Evolutionary conservation across 2,888 invertebrate genomes (phyloP), one percentile per base, ranked within the genome.

Genomic region (Synergus japonicus): DNA sequence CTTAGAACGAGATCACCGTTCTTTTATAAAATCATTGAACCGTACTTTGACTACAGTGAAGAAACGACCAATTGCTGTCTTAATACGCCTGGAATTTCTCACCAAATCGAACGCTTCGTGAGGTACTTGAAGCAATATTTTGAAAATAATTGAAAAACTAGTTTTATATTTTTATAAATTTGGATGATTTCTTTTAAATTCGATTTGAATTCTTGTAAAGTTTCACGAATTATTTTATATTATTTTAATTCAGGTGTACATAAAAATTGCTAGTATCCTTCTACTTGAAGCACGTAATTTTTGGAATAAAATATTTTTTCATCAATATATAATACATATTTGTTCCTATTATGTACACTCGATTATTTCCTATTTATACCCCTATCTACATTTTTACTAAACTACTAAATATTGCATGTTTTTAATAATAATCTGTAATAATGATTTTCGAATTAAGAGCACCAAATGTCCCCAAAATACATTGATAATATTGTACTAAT

Each of bases 1-100:
- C 89, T 95, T 88, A 93, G 93, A 92, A 93, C 94, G 89, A 93
- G 94, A 91, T 94, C 94, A 81, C 93, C 93, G 86, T 92, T 93
- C 87, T 94, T 95, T 92, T 94, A 93, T 91, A 92, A 93, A 87
- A 93, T 93, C 88, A 93, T 95, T 89, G 92, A 93, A 89, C 92
- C 93, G 84, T 92, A 93, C 88, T 93, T 94, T 92, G 92, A 93
- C 91, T 92, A 93, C 85, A 93, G 93, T 88, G 93, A 93, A 87
- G 93, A 92, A 85, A 93, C 92, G 85, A 93, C 93, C 87, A 92
- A 93, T 89, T 92, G 90, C 83, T 87, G 85, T 85, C 93, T 94
- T 88, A 93, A 93, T 90, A 93, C 93, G 90, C 92, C 93, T 88
- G 93, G 93, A 91, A 93, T 94, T 85, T 94, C 94, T 88, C 89